Percentiles rank a stretch among this genome's conserved stretches.
phyloP scores from a whole-genome alignment of 2,888 invertebrate genomes.

The Chymomyza caudatula region DNA sequence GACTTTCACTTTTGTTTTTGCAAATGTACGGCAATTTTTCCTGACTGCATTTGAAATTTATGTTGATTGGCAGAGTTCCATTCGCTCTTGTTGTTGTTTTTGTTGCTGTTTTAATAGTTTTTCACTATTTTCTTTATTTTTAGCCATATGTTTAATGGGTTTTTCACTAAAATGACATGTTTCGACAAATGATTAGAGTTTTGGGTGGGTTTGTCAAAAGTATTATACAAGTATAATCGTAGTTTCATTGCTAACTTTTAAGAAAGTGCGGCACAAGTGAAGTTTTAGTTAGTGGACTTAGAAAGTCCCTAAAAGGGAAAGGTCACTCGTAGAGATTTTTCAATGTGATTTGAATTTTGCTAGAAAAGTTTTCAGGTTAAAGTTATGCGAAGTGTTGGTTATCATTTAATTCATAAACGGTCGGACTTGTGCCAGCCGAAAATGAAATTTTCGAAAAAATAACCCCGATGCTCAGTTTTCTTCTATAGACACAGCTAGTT shows the following conservation, averaged over 20 bases:
- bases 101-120: slow-evolving; percentile 18
- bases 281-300: background rate
- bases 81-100: slow-evolving; percentile 30
- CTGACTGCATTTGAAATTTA: slow-evolving; percentile 65
- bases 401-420: too few species aligned
- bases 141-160: slow-evolving; percentile 66
- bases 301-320: too few species aligned
- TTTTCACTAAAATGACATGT: slow-evolving; percentile 65
- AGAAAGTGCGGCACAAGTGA: background rate
- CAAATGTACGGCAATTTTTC: slow-evolving; percentile 53
- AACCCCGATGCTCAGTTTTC: too few species aligned
- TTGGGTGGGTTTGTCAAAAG: slow-evolving; percentile 19
- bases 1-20: slow-evolving; percentile 65
- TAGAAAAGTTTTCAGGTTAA: too few species aligned
- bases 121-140: background rate
- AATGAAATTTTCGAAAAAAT: too few species aligned
- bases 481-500: too few species aligned
- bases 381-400: too few species aligned
- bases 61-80: slow-evolving; percentile 63
- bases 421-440: too few species aligned
- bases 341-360: too few species aligned
- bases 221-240: background rate
- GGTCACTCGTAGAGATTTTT: too few species aligned
- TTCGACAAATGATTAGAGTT: slow-evolving; percentile 65
- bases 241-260: background rate